Evolutionary conservation across 2,888 invertebrate species (phyloP), one percentile per base, ranked within the genome.

Genomic region (Plebejus melissa): DNA sequence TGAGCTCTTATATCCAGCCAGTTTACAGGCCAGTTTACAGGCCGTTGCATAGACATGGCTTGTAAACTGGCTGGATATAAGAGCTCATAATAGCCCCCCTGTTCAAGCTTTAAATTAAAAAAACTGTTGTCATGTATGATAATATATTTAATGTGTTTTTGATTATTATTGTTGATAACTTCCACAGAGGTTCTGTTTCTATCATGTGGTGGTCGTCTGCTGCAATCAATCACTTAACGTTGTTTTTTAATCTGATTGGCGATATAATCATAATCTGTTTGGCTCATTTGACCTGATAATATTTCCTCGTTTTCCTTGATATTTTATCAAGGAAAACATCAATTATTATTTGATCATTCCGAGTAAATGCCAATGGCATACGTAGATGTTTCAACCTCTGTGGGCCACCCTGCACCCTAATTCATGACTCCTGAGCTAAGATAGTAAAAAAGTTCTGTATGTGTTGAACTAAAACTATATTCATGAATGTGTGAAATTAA

Each of bases 201-300:
- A 46, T n/a, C 22, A 70, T 65, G 32, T 32, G 32, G 7, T 32
- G 11, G 4, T 46, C 7, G 41, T 11, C 46, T n/a, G 22, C 46
- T n/a, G 22, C 22, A 46, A 41, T 46, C 70, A 70, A 22, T 70
- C 70, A 70, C n/a, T 13, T 11, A 65, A 32, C 65, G 4, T 13
- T 16, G 32, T 46, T 46, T 70, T 46, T 22, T 70, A 46, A 70
- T 70, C 46, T 46, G 22, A 70, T 71, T 46, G 9, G 41, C 22
- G 46, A 71, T 70, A 41, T 65, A n/a, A 70, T 70, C 41, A 41
- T 46, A 41, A 70, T 70, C 38, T 41, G 22, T 50, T 70, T 9
- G 11, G 28, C 22, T 46, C 46, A 71, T 41, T 71, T 41, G 71
- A 28, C 46, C 22, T 41, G 46, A 71, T 71, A 46, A 71, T 46